These are phyloP conservation scores for Cosmopolites sordidus DNA, from an alignment of 2,888 invertebrate species.

Conservation along the genomic window DNA sequence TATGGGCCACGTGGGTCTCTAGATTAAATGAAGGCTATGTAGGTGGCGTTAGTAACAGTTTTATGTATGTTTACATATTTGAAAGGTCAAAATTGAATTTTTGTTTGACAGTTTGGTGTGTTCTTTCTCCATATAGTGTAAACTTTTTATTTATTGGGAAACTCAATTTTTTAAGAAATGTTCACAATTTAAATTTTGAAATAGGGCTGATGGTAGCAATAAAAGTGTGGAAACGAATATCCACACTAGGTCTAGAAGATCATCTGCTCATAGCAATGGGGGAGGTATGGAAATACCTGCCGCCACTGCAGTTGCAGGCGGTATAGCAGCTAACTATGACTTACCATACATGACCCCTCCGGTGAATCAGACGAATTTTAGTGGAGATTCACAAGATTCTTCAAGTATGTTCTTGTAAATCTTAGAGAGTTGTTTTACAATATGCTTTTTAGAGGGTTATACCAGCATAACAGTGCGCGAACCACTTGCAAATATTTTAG, in stretches of 20 bases:
- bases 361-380: constrained; percentile 63
- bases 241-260: constrained; percentile 52
- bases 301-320: constrained; percentile 81
- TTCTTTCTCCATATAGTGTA: no score
- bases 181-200: constrained; percentile 1
- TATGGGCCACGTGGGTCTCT: no score
- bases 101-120: no score
- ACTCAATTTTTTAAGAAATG: no score
- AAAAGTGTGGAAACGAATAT: constrained; percentile 45
- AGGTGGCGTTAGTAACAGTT: no score
- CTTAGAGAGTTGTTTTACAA: background rate
- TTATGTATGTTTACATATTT: no score
- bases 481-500: constrained; percentile 75
- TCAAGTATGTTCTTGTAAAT: constrained; percentile 65
- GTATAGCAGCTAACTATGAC: constrained; percentile 81
- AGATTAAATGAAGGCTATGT: no score
- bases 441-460: constrained; percentile 66
- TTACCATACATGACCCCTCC: constrained; percentile 87
- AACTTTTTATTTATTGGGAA: no score
- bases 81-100: no score
- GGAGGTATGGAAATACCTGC: constrained; percentile 67
- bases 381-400: constrained; percentile 88
- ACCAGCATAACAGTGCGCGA: constrained; percentile 89
- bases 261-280: constrained; percentile 50
- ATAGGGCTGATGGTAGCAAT: constrained; percentile 26